Evolutionary conservation across 2,888 invertebrate species (phyloP).

Genomic region (Drosophila infuscata): DNA sequence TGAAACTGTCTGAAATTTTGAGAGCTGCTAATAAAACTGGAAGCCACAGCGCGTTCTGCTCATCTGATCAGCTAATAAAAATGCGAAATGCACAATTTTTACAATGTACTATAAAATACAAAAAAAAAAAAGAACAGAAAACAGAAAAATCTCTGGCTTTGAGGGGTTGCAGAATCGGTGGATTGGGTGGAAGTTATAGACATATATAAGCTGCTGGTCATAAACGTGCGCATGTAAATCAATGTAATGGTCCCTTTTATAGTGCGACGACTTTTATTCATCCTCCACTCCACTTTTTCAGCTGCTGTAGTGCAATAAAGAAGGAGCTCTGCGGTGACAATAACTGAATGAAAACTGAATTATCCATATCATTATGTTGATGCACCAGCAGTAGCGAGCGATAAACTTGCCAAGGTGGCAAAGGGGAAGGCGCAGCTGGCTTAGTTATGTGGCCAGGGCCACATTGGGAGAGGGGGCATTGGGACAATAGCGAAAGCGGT

Average conservation of each 20-base stretch:
- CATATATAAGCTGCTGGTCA: conserved; percentile 54
- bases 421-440: conserved; percentile 2
- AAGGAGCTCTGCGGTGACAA: conserved; percentile 54
- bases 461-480: neutral
- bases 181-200: conserved; percentile 41
- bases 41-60: conserved; percentile 55
- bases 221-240: conserved; percentile 68
- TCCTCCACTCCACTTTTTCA: conserved; percentile 5
- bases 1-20: conserved; percentile 51
- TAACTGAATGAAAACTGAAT: conserved; percentile 64
- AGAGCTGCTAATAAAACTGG: conserved; percentile 59
- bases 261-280: conserved; percentile 27
- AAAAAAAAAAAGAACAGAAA: conserved; percentile 11
- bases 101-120: conserved; percentile 63
- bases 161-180: neutral
- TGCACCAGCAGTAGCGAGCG: conserved; percentile 32
- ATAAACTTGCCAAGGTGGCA: conserved; percentile 3
- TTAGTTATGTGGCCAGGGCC: conserved; percentile 50
- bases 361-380: conserved; percentile 62
- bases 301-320: conserved; percentile 57
- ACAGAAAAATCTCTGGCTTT: conserved; percentile 27
- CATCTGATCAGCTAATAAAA: conserved; percentile 66
- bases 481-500: conserved; percentile 10
- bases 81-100: conserved; percentile 64
- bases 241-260: conserved; percentile 68